phyloP scores from a whole-genome alignment of 2,888 invertebrate species.

The Pheosia gnoma region DNA sequence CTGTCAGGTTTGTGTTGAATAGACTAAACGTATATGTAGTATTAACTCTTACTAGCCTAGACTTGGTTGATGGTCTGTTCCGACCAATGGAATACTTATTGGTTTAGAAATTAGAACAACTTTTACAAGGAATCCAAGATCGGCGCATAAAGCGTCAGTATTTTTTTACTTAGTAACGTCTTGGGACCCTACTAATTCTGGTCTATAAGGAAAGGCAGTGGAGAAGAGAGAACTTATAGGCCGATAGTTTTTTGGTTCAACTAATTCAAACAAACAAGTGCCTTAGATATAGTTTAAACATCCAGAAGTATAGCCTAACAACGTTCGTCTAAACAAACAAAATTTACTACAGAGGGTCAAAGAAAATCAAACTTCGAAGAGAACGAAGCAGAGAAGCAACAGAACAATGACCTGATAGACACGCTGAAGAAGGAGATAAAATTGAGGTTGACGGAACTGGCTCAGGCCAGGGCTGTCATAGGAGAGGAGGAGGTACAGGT shows the following conservation, averaged over 20 bases:
- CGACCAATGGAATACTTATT: background rate
- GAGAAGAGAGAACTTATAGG: no score
- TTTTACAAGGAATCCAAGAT: no score
- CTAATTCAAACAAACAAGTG: no score
- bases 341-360: slow-evolving; percentile 87
- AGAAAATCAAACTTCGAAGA: slow-evolving; percentile 93
- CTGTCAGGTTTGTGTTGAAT: slow-evolving; percentile 86
- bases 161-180: no score
- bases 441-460: slow-evolving; percentile 84
- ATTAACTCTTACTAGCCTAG: no score
- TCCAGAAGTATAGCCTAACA: background rate
- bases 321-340: background rate
- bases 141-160: no score
- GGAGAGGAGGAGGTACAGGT: slow-evolving; percentile 75
- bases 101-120: background rate
- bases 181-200: no score
- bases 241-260: no score
- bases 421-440: slow-evolving; percentile 90
- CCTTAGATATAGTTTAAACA: background rate
- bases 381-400: slow-evolving; percentile 89
- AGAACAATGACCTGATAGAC: slow-evolving; percentile 88
- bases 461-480: slow-evolving; percentile 80
- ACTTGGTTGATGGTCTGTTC: no score
- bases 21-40: background rate
- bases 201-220: no score